Evolutionary conservation across 2,797 vertebrate species (phyloP), one percentile per base, ranked within the genome.

Genomic region (Macropus fuliginosus): DNA sequence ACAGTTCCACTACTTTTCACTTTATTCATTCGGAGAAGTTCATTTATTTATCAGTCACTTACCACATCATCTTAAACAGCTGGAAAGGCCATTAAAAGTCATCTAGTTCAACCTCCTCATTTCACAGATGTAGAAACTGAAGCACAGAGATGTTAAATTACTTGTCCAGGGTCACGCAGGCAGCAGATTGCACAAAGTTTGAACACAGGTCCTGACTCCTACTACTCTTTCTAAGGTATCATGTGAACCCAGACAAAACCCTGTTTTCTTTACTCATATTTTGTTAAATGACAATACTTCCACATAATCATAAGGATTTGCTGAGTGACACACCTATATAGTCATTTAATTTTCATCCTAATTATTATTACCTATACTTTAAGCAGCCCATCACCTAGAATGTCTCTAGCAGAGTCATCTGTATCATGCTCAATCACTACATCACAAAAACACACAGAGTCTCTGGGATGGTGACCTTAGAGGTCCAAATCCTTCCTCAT

Each of bases 361-460:
- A 28, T 91, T 92, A 92, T 56, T 50, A 96, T 55, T 57, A 94
- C 95, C 54, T 52, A 57, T 34, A 40, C 93, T 92, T 96, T 54
- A 93, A 92, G n/a, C 57, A 94, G 94, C 16, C 0, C 21, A 92
- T 94, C 46, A 66, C 5, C 87, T 93, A 18, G 16, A 13, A 40
- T 18, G 34, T n/a, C 34, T 40, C 14, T n/a, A 74, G 34, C 66
- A 74, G 66, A 74, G 34, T 1, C 34, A 74, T 40, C 6, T 21
- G n/a, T n/a, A 18, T 40, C n/a, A 74, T 40, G 40, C n/a, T 2
- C 16, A 74, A 74, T 14, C 14, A 40, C 66, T 66, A n/a, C 62
- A 66, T 16, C 34, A 66, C 34, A 27, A n/a, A 66, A n/a, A 66
- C 62, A n/a, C 14, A n/a, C 4, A n/a, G 34, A 40, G 40, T 74